phyloP scores from a whole-genome alignment of 1,140 invertebrate species.

The Bombus superbus region DNA sequence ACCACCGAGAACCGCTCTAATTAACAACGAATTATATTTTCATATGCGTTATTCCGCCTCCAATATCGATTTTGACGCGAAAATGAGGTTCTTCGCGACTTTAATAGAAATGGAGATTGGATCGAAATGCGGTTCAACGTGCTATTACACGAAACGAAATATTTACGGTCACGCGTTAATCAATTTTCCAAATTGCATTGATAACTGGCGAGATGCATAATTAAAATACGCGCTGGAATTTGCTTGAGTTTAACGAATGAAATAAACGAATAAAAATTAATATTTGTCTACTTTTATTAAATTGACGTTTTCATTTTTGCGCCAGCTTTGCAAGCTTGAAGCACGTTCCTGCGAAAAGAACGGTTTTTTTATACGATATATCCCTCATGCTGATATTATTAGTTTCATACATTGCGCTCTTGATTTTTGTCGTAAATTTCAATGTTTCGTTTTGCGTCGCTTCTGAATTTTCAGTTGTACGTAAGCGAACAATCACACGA shows the following conservation, averaged over 20 bases:
- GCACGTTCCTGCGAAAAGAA: background rate
- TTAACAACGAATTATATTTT: background rate
- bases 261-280: background rate
- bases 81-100: background rate
- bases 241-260: background rate
- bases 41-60: background rate
- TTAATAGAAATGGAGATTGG: background rate
- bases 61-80: background rate
- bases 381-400: background rate
- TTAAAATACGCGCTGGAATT: background rate
- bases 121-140: background rate
- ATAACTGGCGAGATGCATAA: background rate
- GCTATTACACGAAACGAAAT: conserved; percentile 4
- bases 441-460: background rate
- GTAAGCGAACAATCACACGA: background rate
- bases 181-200: background rate
- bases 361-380: background rate
- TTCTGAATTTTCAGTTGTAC: background rate
- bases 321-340: background rate
- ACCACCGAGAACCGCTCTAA: background rate
- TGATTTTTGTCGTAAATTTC: background rate
- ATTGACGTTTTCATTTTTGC: background rate
- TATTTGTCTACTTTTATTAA: background rate
- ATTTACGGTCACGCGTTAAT: background rate
- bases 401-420: background rate